Evolutionary conservation across 1,140 invertebrate species (phyloP).

Genomic region (Drosophila guanche): DNA sequence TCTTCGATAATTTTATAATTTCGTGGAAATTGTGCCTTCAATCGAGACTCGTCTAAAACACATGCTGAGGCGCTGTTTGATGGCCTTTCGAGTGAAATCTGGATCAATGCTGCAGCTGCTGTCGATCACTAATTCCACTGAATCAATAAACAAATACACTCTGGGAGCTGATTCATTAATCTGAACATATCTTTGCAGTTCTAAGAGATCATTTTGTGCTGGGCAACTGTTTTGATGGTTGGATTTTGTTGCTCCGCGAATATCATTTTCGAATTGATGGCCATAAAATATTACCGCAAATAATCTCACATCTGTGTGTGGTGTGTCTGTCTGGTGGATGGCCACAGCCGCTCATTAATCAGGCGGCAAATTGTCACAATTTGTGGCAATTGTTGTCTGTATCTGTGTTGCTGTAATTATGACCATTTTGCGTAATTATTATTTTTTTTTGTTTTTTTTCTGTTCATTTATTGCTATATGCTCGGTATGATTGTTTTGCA

Average conservation of each 20-base stretch:
- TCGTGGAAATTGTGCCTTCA: not conserved
- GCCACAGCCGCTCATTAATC: conserved; percentile 63
- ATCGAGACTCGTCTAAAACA: not conserved
- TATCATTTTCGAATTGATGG: conserved; percentile 30
- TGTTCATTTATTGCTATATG: not conserved
- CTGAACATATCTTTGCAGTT: too few species aligned
- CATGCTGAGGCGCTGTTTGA: too few species aligned
- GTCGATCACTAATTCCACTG: too few species aligned
- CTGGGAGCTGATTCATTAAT: too few species aligned
- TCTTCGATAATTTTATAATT: not conserved
- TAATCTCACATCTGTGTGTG: conserved; percentile 39
- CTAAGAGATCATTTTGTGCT: conserved; percentile 7
- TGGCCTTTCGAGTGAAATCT: too few species aligned
- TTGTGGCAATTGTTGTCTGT: conserved; percentile 32
- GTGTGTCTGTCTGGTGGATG: conserved; percentile 29
- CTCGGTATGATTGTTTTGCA: conserved; percentile 46
- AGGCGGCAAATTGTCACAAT: conserved; percentile 60
- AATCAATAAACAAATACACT: too few species aligned
- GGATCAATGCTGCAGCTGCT: too few species aligned
- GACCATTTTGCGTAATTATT: conserved; percentile 59
- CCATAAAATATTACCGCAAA: conserved; percentile 45
- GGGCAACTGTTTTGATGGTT: conserved; percentile 3
- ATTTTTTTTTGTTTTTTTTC: conserved; percentile 30
- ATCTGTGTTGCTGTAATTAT: conserved; percentile 53
- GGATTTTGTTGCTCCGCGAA: conserved; percentile 13